Evolutionary conservation across 2,113 vertebrate species (phyloP).

Genomic region (Syngnathus scovelli): DNA sequence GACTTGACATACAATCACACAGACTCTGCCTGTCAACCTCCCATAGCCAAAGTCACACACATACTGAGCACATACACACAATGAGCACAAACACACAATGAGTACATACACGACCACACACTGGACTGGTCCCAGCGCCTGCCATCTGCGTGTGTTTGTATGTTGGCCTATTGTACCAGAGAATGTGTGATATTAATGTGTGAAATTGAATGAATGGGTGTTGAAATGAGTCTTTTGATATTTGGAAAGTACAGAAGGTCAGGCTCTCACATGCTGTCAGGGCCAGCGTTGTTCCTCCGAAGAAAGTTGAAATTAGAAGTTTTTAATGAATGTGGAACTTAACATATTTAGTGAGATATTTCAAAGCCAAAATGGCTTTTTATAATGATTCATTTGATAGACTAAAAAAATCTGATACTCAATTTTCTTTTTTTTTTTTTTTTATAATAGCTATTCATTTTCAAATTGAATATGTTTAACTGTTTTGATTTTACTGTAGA

Average conservation of each 20-base stretch:
- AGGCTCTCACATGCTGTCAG: conserved; percentile 67
- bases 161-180: conserved; percentile 72
- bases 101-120: conserved; percentile 17
- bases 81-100: conserved; percentile 21
- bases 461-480: neutral
- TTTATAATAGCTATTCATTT: too few relatives aligned
- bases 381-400: conserved; percentile 19
- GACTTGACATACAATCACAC: conserved; percentile 47
- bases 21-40: conserved; percentile 61
- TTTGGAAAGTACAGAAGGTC: conserved; percentile 73
- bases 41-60: conserved; percentile 45
- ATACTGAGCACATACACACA: conserved; percentile 25
- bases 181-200: conserved; percentile 73
- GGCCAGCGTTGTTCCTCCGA: conserved; percentile 60
- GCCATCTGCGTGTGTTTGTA: conserved; percentile 73
- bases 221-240: conserved; percentile 73
- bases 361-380: conserved; percentile 22
- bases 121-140: conserved; percentile 64
- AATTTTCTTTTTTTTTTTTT: too few relatives aligned
- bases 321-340: conserved; percentile 44
- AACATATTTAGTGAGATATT: conserved; percentile 30
- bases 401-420: neutral
- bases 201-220: conserved; percentile 72
- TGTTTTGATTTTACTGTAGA: neutral
- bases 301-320: conserved; percentile 62